A percentile compares a stretch with the other conserved stretches of the same genome.
These are phyloP conservation scores for Drosophila rhopaloa DNA, from an alignment of 1,140 invertebrate species.

Conservation along the genomic window DNA sequence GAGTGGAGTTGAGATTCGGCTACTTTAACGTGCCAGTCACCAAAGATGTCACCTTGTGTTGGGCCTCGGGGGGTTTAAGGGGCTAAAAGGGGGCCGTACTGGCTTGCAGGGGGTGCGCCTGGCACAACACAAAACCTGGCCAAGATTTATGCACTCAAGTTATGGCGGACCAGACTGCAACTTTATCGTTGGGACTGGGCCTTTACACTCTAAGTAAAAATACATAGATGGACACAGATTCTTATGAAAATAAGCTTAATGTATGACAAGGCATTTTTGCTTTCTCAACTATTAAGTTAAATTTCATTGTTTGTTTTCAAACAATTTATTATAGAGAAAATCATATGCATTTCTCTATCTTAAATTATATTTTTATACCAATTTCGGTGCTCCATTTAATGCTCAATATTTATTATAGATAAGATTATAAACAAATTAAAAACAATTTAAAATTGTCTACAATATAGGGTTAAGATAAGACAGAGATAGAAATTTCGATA, in stretches of 20 bases:
- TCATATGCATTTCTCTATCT: too few species aligned
- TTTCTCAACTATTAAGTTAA: too few species aligned
- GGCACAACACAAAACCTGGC: conserved; percentile 32
- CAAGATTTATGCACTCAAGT: conserved; percentile 80
- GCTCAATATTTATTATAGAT: too few species aligned
- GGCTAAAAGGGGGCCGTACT: background rate
- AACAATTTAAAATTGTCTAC: too few species aligned
- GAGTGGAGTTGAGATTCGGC: conserved; percentile 39
- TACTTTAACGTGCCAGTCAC: conserved; percentile 61
- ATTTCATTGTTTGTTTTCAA: too few species aligned
- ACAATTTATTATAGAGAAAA: too few species aligned
- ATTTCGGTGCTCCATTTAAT: too few species aligned
- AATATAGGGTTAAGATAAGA: too few species aligned
- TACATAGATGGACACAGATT: too few species aligned
- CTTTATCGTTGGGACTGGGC: conserved; percentile 64
- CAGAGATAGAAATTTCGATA: background rate
- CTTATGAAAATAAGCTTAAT: too few species aligned
- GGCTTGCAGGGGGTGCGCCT: background rate
- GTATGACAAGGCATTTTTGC: too few species aligned
- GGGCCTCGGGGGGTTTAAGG: background rate
- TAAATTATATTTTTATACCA: too few species aligned
- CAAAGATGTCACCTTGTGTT: conserved; percentile 74
- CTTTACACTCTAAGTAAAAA: conserved; percentile 7
- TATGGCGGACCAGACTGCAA: conserved; percentile 73
- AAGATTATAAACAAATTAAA: background rate